phyloP scores from a whole-genome alignment of 1,140 invertebrate genomes.

The Maniola jurtina region DNA sequence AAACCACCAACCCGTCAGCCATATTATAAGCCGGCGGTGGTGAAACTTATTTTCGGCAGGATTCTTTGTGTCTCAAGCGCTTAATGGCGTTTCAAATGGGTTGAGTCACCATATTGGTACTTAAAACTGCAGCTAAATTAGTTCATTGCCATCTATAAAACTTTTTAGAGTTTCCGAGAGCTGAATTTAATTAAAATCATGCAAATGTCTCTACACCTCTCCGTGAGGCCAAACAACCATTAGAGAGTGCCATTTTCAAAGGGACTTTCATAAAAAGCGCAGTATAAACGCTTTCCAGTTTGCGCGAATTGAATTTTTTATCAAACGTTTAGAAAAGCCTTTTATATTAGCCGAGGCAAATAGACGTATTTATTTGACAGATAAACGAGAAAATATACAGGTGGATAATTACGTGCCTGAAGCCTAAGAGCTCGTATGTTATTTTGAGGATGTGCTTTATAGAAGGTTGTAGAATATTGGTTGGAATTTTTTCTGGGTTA shows the following conservation, averaged over 20 bases:
- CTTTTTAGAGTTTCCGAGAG: slow-evolving; percentile 38
- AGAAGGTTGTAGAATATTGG: no score
- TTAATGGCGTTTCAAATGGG: no score
- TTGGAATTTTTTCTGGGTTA: no score
- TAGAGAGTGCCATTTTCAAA: slow-evolving; percentile 40
- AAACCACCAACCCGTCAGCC: no score
- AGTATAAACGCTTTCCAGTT: slow-evolving; percentile 20
- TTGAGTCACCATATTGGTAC: no score
- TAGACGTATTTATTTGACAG: slow-evolving; percentile 2
- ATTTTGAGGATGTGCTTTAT: no score
- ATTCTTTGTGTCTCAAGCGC: no score
- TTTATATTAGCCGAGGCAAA: slow-evolving; percentile 1
- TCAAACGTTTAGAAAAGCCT: slow-evolving; percentile 13
- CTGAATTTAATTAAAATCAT: slow-evolving; percentile 59
- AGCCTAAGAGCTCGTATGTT: no score
- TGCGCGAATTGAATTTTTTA: slow-evolving; percentile 21
- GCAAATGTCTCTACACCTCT: slow-evolving; percentile 50
- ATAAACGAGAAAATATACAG: slow-evolving; percentile 3
- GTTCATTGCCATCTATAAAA: slow-evolving; percentile 32
- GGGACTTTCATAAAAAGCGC: slow-evolving; percentile 29
- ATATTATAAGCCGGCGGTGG: no score
- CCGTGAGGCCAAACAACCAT: slow-evolving; percentile 39
- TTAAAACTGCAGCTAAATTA: slow-evolving; percentile 15
- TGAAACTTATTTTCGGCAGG: no score
- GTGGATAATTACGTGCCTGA: neutral